Conservation (phyloP, 2,888 invertebrate genomes). For the Zeuzera pyrina region DNA sequence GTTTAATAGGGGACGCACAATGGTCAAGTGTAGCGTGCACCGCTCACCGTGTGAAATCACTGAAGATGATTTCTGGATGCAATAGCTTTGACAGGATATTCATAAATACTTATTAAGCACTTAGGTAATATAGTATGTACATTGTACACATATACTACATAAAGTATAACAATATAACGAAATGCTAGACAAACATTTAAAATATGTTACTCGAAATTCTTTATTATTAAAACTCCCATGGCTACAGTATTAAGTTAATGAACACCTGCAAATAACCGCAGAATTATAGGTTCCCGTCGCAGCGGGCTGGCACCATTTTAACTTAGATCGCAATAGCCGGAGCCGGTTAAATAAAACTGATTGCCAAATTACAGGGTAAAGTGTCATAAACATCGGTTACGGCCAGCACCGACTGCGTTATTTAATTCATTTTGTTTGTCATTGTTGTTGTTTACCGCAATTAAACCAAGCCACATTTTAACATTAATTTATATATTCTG, state of each 20-base stretch:
- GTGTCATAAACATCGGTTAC: constrained; percentile 51
- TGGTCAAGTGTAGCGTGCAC: constrained; percentile 51
- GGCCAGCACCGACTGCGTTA: constrained; percentile 24
- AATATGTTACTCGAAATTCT: too few relatives aligned
- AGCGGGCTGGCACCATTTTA: constrained; percentile 34
- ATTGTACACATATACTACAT: too few relatives aligned
- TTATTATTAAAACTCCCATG: too few relatives aligned
- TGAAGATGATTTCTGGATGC: constrained; percentile 18
- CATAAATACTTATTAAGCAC: too few relatives aligned
- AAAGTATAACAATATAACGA: too few relatives aligned
- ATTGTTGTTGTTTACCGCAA: constrained; percentile 23
- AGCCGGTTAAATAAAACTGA: constrained; percentile 39
- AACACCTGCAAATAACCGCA: constrained; percentile 61
- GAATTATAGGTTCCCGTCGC: constrained; percentile 54
- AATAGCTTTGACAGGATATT: too few relatives aligned
- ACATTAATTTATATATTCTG: too few relatives aligned
- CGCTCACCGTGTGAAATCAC: constrained; percentile 57
- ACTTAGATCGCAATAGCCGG: constrained; percentile 36
- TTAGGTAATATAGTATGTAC: too few relatives aligned
- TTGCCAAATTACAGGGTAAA: constrained; percentile 66
- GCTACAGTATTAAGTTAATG: too few relatives aligned
- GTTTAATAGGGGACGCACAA: constrained; percentile 51
- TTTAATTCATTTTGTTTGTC: constrained; percentile 35
- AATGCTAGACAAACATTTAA: too few relatives aligned
- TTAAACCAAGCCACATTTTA: too few relatives aligned